A percentile compares a stretch with the other conserved stretches of the same genome.
Conservation (phyloP, 1,140 invertebrate genomes). For the Amphibalanus amphitrite region DNA sequence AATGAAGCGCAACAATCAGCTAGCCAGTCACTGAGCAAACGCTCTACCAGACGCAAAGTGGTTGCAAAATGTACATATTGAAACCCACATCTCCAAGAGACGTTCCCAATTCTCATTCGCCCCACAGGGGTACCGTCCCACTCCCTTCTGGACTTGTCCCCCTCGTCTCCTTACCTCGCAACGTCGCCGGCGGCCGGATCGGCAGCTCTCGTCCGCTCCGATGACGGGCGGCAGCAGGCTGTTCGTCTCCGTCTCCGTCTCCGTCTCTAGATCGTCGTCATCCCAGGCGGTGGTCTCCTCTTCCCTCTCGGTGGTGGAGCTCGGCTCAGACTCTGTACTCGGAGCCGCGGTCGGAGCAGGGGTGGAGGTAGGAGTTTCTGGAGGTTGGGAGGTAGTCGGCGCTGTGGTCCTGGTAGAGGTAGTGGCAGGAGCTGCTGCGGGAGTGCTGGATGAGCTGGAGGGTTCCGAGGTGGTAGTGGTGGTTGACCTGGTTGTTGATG, state of each 20-base stretch:
- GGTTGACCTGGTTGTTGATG: conserved; percentile 12
- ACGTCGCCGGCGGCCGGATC: conserved; percentile 7
- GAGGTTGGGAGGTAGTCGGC: too few species aligned
- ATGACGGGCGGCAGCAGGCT: conserved; percentile 12
- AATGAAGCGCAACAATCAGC: too few species aligned
- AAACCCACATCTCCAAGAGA: background rate
- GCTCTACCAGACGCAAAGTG: too few species aligned
- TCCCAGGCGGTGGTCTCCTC: conserved; percentile 5
- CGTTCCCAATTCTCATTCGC: background rate
- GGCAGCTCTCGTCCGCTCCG: conserved; percentile 10
- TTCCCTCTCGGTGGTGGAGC: too few species aligned
- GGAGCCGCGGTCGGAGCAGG: conserved; percentile 9
- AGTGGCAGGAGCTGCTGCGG: conserved; percentile 6
- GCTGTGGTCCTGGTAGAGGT: background rate
- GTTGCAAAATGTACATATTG: too few species aligned
- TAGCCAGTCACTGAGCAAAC: too few species aligned
- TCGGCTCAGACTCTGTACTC: conserved; percentile 8
- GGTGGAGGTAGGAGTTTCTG: conserved; percentile 7
- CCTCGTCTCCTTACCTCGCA: conserved; percentile 6
- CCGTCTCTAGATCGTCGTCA: too few species aligned
- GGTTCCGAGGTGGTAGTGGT: conserved; percentile 7
- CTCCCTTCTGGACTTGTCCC: background rate
- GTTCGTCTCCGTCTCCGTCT: background rate
- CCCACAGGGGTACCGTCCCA: too few species aligned
- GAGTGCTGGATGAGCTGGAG: background rate